Evolutionary conservation across 2,888 invertebrate genomes (phyloP).

Genomic region (Pheosia gnoma): DNA sequence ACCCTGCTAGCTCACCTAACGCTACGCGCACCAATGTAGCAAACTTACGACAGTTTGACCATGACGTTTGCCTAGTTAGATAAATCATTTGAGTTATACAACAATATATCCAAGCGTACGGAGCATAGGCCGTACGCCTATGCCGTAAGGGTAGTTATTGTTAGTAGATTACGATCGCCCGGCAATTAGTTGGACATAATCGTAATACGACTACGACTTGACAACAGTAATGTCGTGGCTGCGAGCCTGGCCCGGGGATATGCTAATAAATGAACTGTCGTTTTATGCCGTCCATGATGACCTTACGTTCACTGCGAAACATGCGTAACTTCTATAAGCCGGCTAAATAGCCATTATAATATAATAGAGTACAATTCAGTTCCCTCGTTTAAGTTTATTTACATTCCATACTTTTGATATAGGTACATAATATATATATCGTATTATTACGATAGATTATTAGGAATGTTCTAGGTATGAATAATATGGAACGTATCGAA

Average conservation of each 20-base stretch:
- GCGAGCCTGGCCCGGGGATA: constrained; percentile 43
- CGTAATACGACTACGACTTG: constrained; percentile 51
- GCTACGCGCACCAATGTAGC: too few species aligned
- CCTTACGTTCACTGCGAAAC: constrained; percentile 66
- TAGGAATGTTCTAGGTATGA: not conserved
- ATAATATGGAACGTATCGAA: not conserved
- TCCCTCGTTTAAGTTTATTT: constrained; percentile 25
- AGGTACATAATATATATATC: constrained; percentile 8
- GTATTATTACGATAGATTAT: constrained; percentile 5
- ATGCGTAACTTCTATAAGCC: constrained; percentile 26
- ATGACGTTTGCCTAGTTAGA: too few species aligned
- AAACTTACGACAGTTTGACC: too few species aligned
- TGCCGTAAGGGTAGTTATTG: constrained; percentile 41
- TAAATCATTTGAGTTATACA: constrained; percentile 11
- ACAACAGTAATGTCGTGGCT: constrained; percentile 50
- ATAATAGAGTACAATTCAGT: constrained; percentile 23
- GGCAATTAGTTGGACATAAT: constrained; percentile 61
- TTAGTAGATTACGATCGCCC: constrained; percentile 50
- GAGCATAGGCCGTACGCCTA: constrained; percentile 36
- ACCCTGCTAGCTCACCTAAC: too few species aligned
- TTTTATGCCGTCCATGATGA: constrained; percentile 46
- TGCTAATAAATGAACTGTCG: constrained; percentile 62
- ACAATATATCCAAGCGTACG: constrained; percentile 47
- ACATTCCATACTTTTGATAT: constrained; percentile 12
- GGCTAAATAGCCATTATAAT: constrained; percentile 33